These are phyloP conservation scores for Heliconius aoede DNA, from an alignment of 2,888 invertebrate genomes.

Conservation along the genomic window DNA sequence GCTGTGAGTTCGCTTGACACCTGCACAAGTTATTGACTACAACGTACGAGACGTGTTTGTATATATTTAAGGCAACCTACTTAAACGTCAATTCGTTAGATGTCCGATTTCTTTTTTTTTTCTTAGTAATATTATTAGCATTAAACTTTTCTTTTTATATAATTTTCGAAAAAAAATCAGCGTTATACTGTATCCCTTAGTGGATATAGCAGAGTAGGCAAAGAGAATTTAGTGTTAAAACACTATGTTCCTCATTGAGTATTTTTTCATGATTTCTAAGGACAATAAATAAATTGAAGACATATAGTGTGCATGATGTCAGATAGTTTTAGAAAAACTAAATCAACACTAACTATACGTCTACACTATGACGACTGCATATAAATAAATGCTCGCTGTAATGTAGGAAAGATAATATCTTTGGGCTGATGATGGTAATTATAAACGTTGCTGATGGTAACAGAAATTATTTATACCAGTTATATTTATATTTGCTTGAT, in stretches of 20 bases:
- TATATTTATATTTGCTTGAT: not conserved
- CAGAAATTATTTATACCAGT: not conserved
- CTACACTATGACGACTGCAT: conserved; percentile 33
- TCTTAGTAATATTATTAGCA: too few relatives aligned
- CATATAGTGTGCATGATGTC: too few relatives aligned
- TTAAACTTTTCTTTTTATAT: too few relatives aligned
- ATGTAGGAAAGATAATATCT: conserved; percentile 42
- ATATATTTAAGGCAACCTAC: conserved; percentile 13
- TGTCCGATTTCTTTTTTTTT: not conserved
- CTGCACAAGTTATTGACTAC: conserved; percentile 28
- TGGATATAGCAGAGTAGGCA: too few relatives aligned
- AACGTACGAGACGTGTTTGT: conserved; percentile 12
- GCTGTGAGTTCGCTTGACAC: conserved; percentile 32
- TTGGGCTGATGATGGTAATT: not conserved
- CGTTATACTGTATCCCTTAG: too few relatives aligned
- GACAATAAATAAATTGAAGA: too few relatives aligned
- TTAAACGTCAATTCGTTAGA: conserved; percentile 4
- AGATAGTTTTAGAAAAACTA: conserved; percentile 35
- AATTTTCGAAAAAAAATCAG: too few relatives aligned
- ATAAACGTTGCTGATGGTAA: not conserved
- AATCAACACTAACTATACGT: conserved; percentile 34
- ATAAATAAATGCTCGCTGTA: conserved; percentile 50
- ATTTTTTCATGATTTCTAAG: too few relatives aligned
- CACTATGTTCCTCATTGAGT: too few relatives aligned
- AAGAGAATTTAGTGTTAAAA: too few relatives aligned